Base-by-base conservation (phyloP, 2,797 vertebrate species). In the Agapornis canus region DNA sequence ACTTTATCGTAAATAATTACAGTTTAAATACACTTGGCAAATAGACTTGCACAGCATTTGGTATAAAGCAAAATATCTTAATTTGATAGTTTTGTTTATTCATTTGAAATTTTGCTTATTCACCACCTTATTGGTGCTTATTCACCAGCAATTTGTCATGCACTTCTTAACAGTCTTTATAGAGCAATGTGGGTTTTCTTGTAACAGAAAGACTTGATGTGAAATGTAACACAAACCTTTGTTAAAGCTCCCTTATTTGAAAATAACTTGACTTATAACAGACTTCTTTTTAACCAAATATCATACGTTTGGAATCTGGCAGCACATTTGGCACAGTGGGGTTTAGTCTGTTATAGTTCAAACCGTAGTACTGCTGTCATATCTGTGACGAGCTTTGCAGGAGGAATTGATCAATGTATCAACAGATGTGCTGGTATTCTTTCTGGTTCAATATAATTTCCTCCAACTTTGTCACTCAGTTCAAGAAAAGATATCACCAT, bases 11-110 rank as follows among this genome's bases (percentile, higher is more conserved):
- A 92, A 95, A 89, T 89, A 92, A 91, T 80, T 92, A 54, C 49
- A 83, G 56, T 49, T 89, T 90, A 92, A 88, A 29, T 85, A 87
- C 60, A 75, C 56, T 52, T 59, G 48, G 61, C 57, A 94, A 94
- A 82, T 40, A 83, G 89, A 88, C 31, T 68, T 79, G 47, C 7
- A 78, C 71, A 78, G 23, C 39, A 64, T 52, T 89, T 75, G 6
- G 9, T 61, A 37, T 37, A 61, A 78, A 81, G 20, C 3, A 78
- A 83, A 78, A 77, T 20, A 54, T 47, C 23, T 51, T 51, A 57
- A 57, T 57, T 57, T 57, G 32, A 57, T 35, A 35, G 35, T 35
- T 57, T 57, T 57, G 22, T 32, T 57, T 35, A 23, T 57, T 57
- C 25, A 35, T 87, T 35, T 29, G 42, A 86, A 85, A 71, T 64